Evolutionary conservation across 2,888 invertebrate species (phyloP), one percentile per base, ranked within the genome.

Genomic region (Parelbella ahira): DNA sequence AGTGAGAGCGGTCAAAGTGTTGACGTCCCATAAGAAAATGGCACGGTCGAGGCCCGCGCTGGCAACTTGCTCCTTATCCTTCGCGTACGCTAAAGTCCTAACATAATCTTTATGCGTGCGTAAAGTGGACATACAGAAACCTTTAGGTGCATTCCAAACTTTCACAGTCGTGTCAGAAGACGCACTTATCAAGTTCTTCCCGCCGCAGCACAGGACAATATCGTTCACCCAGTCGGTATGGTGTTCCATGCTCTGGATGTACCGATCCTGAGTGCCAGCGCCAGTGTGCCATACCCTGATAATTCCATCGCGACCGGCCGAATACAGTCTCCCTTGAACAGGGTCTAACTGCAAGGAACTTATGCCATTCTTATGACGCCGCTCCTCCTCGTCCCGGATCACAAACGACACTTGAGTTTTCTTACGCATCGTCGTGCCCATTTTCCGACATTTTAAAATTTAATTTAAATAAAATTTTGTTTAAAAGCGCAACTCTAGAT

Each of bases 191-290:
- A 99, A 91, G 81, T 98, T 97, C 76, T 96, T 94, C 20, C 99
- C 99, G 51, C 95, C 95, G 78, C 98, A 98, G 74, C 99, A 99
- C 13, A 99, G 89, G 21, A 99, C 95, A 69, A 99, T 97, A 82
- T 99, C 99, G 81, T 99, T 99, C 32, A 99, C 98, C 99, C 99
- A 99, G 80, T 99, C 99, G 1, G 98, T 99, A 74, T 99, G 99
- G 80, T 99, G 99, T 75, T 99, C 99, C 97, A 99, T 97, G 15
- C 98, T 97, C 68, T 97, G 96, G 47, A 97, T 90, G 69, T 97
- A 98, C 37, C 86, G 66, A 48, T 88, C 88, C 56, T 87, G 90
- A 19, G 89, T 74, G 24, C 90, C 90, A 29, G 81, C 75, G 10
- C 86, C 87, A 4, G 92, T 91, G 73, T 95, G 93, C 93, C 96